Conservation (phyloP, 2,113 vertebrate species). For the Montifringilla adamsi region DNA sequence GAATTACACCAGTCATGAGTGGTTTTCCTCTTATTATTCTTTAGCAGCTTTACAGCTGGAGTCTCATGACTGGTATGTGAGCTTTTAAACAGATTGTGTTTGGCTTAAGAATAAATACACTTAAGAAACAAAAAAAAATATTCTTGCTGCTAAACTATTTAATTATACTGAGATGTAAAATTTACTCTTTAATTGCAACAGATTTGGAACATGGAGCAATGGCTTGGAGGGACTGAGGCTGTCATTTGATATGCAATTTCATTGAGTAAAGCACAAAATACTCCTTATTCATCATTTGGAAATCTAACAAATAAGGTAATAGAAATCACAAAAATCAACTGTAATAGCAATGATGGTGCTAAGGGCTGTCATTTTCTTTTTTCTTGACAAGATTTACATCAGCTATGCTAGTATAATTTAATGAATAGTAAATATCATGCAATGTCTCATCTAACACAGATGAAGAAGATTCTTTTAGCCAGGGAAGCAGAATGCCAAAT, state of each 20-base stretch:
- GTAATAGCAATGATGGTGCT: background rate
- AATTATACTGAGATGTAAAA: background rate
- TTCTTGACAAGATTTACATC: conserved; percentile 8
- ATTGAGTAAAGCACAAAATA: background rate
- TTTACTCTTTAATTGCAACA: background rate
- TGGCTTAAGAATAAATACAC: background rate
- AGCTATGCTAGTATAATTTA: conserved; percentile 7
- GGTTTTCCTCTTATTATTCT: background rate
- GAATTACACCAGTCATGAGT: background rate
- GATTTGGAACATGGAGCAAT: background rate
- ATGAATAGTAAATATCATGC: conserved; percentile 20
- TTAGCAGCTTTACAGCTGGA: background rate
- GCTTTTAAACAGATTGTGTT: background rate
- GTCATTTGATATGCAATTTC: background rate
- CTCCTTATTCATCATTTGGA: background rate
- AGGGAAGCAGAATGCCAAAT: conserved; percentile 39
- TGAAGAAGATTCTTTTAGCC: conserved; percentile 24
- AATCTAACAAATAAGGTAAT: conserved; percentile 3
- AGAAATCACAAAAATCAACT: conserved; percentile 24
- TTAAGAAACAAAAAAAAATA: background rate
- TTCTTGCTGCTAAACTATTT: background rate
- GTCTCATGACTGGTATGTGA: background rate
- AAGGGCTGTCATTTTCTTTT: background rate
- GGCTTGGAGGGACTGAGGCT: background rate
- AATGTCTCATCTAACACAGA: conserved; percentile 38